phyloP scores from a whole-genome alignment of 2,797 vertebrate species.

The Esox masquinongy region DNA sequence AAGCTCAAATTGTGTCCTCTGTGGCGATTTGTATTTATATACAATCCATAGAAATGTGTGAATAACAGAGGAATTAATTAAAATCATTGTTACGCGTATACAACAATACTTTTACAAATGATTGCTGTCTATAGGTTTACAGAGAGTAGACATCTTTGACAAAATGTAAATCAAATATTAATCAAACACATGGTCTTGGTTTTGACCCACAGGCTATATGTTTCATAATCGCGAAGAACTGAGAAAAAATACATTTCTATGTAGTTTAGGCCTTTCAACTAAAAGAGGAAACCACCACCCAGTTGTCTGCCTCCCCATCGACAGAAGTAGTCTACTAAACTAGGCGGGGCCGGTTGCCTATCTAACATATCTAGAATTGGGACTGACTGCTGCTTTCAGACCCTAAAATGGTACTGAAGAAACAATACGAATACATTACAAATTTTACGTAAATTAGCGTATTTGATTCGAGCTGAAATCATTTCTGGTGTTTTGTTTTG shows the following conservation, averaged over 20 bases:
- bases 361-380: conserved; percentile 43
- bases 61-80: background rate
- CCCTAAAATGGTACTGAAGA: background rate
- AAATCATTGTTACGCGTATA: background rate
- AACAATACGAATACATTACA: background rate
- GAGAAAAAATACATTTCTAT: no score
- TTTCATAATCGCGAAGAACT: background rate
- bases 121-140: background rate
- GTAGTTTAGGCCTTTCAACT: background rate
- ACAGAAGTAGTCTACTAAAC: conserved; percentile 34
- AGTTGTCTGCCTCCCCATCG: conserved; percentile 4
- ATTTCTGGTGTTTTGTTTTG: background rate
- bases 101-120: background rate
- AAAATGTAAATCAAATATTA: background rate
- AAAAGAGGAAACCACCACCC: conserved; percentile 10
- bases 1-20: background rate
- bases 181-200: background rate
- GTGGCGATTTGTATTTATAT: background rate
- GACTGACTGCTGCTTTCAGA: conserved; percentile 15
- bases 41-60: background rate
- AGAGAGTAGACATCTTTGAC: background rate
- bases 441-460: background rate
- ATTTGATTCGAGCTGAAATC: background rate
- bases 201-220: background rate
- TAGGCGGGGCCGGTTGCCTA: conserved; percentile 56